Evolutionary conservation across 2,113 vertebrate species (phyloP).

Genomic region (Varanus komodoensis): DNA sequence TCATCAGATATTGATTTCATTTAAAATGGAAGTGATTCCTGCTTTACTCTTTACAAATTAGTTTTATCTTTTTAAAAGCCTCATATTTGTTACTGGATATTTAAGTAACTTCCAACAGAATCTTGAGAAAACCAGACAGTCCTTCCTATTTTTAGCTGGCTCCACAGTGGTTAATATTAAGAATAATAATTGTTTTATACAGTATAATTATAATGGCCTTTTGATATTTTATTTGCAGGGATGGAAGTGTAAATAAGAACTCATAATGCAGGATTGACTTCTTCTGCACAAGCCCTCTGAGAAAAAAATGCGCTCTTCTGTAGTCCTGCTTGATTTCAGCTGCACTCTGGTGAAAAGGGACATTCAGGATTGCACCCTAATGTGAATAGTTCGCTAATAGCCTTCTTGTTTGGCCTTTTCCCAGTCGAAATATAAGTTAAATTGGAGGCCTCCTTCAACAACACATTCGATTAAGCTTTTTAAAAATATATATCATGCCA

Average conservation of each 20-base stretch:
- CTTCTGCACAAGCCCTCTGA: background rate
- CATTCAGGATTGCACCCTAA: background rate
- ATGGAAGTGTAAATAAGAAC: background rate
- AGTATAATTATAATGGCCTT: background rate
- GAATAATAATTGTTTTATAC: background rate
- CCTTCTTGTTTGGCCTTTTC: background rate
- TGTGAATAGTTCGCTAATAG: no score
- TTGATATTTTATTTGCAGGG: background rate
- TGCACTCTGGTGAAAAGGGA: no score
- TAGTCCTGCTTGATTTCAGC: background rate
- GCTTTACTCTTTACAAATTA: background rate
- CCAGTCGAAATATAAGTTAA: background rate
- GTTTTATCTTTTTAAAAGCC: background rate
- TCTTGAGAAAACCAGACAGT: background rate
- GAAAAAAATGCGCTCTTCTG: background rate
- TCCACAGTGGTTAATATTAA: background rate
- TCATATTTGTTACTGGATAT: background rate
- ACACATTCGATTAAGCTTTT: background rate
- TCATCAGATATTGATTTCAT: slow-evolving; percentile 5
- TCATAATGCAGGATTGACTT: background rate
- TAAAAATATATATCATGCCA: background rate
- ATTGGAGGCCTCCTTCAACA: background rate
- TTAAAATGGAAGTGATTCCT: background rate
- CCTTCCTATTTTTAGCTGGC: background rate
- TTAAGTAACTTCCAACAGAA: background rate